Evolutionary conservation across 64 coral and sea anemone species (phyloP), one percentile per base, ranked within the genome.

Genomic region (Pocillopora damicornis): DNA sequence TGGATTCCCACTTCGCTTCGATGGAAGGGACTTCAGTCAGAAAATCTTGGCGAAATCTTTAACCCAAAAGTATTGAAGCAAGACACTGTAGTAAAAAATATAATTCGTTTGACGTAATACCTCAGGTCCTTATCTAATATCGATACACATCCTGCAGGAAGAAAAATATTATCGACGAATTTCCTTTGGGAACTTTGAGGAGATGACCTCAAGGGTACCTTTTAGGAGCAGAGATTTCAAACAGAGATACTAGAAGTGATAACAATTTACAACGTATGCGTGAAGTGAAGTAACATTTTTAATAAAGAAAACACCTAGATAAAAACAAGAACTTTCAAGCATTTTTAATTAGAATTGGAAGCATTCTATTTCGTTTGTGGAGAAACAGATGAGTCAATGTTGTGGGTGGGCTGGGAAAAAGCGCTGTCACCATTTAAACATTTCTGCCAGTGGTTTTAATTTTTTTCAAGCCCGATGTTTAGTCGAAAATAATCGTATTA

Each of bases 401-500:
- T 4, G 14, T 81, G 36, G 37, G 63, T 62, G 35, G 80, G 34
- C 34, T 68, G 5, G 68, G 68, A 71, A 63, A 80, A 37, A 38
- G 38, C 20, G 9, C 66, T 60, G 51, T n/a, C 81, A 11, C 61
- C 20, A 72, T 18, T 37, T 26, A 17, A 20, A 51, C 15, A 57
- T 68, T 83, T 66, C 37, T n/a, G 63, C 60, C 34, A 37, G 17
- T 51, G 63, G 76, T 84, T 84, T 72, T 13, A 84, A 9, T 71
- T 72, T 72, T 38, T 72, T 84, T 25, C 37, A 84, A 84, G 64
- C 63, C 61, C 37, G 37, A 57, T 84, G 81, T 84, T 84, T 84
- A 71, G 81, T 84, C 81, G 81, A 71, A 69, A 84, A 72, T 84
- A 73, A 84, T 84, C 37, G 15, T 72, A n/a, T 84, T 71, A 84